Base-by-base conservation (phyloP, 2,888 invertebrate species). In the Chrysopilus asiliformis region DNA sequence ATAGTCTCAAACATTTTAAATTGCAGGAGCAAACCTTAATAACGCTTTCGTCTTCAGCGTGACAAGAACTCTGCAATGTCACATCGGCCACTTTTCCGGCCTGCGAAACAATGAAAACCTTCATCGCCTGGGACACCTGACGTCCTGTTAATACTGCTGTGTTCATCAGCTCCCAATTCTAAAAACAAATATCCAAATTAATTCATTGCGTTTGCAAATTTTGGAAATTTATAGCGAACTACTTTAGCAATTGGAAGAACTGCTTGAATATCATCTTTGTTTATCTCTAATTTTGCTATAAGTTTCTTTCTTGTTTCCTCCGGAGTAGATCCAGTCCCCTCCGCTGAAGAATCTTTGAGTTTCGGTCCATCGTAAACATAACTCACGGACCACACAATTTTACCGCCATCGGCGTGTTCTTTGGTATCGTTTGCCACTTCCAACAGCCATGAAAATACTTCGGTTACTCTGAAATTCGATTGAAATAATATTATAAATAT, bases 81-180 rank as follows among this genome's bases (percentile, higher is more conserved):
- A 95, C 91, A 64, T 95, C 94, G 40, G 89, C 89, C 6, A 91
- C 85, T 64, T 86, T 85, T 12, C 93, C 93, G 0, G 87, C 85
- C 58, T 91, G 87, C 28, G 89, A 89, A 31, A 95, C 91, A 51
- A 91, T 87, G 61, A 90, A 84, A 48, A 95, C 86, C 65, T 89
- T 87, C 83, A 95, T 85, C 12, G 91, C 86, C 53, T 90, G 89
- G 2, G 89, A 87, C 43, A 93, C 89, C 65, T 90, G 89, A 34
- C 85, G 78, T 1, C 93, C 93, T 5, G 93, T 94, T 55, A 95
- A 68, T 41, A 93, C 86, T 0, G 94, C 95, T 2, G 91, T 90
- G 67, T 95, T 95, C 65, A 95, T 72, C 24, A 95, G 77, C 65
- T 93, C 91, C 80, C 85, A 87, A 60, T 87, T 91, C 90, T 93